Base-by-base conservation (phyloP, 2,113 vertebrate genomes). In the Rana temporaria region DNA sequence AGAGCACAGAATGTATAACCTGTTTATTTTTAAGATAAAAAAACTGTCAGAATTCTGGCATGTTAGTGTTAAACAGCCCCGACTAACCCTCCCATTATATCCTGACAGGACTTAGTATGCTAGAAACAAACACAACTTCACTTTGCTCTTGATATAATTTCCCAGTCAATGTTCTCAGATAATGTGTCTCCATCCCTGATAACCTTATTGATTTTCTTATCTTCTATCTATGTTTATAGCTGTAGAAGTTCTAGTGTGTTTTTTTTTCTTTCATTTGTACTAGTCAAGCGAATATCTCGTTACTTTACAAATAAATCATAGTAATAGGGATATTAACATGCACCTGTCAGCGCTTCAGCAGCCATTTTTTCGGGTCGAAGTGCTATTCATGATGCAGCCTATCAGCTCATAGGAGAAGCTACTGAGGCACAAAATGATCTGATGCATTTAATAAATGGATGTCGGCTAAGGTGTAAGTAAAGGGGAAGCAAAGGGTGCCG, bases 131-230 rank as follows among this genome's bases (percentile, higher is more conserved):
- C 32, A 60, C 72, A 75, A 62, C 72, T 75, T 75, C 72, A 75
- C 72, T 60, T 75, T 75, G 32, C 56, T 75, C 72, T 34, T 75
- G 72, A 75, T 75, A 75, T 75, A 75, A 75, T 75, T 75, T 75
- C 72, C 72, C 72, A 75, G 72, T 75, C 72, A 75, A 57, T 75
- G 72, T 75, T 75, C 56, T 62, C 72, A 17, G 72, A 75, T 75
- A 75, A 75, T 75, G 57, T 75, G 72, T 75, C 72, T 75, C 56
- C 72, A 75, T 75, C 56, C 30, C 57, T 75, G 72, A 75, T 75
- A 75, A 75, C 72, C 72, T 75, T 75, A 75, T 75, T 75, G 72
- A 75, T 75, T 75, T 75, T 75, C 72, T 75, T 75, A 75, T 75
- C 72, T 75, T 75, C 72, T 62, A 75, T 75, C 72, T 75, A 57